phyloP scores from a whole-genome alignment of 2,888 invertebrate species.

The Drosophila borealis region DNA sequence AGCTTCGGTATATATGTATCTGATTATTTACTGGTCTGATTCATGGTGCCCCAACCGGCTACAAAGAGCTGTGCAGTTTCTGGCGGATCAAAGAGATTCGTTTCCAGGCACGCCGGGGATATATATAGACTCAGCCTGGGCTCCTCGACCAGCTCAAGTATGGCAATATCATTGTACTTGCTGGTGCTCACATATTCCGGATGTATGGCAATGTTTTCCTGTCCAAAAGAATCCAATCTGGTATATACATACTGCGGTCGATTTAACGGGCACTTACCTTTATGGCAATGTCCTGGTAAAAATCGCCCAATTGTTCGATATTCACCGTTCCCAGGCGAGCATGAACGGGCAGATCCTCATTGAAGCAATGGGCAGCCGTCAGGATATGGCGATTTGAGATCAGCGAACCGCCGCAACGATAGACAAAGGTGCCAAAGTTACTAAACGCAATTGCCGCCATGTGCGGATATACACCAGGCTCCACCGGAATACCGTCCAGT shows the following conservation, averaged over 20 bases:
- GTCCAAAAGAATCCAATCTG: not conserved
- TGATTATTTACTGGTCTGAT: constrained; percentile 68
- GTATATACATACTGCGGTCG: not conserved
- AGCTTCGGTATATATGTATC: not conserved
- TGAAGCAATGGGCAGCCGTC: constrained; percentile 83
- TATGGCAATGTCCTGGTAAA: constrained; percentile 59
- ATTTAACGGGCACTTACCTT: constrained; percentile 51
- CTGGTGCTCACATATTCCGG: constrained; percentile 63
- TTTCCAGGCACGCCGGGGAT: constrained; percentile 74
- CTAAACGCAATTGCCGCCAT: constrained; percentile 80
- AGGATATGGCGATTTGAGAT: constrained; percentile 75
- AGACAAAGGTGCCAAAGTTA: constrained; percentile 44
- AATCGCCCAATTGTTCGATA: constrained; percentile 40
- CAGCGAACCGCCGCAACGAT: constrained; percentile 80
- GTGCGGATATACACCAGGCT: constrained; percentile 79
- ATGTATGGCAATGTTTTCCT: constrained; percentile 71
- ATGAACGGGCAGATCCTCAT: constrained; percentile 53
- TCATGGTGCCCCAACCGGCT: constrained; percentile 81
- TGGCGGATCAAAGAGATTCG: constrained; percentile 66
- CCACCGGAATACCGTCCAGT: constrained; percentile 72
- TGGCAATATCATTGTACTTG: constrained; percentile 80
- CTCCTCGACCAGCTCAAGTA: constrained; percentile 66
- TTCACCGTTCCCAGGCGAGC: constrained; percentile 80
- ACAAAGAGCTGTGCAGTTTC: constrained; percentile 59
- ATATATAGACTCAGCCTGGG: constrained; percentile 40